A percentile compares a stretch with the other conserved stretches of the same genome.
phyloP scores from a whole-genome alignment of 2,113 vertebrate genomes.

The Mustela nigripes region DNA sequence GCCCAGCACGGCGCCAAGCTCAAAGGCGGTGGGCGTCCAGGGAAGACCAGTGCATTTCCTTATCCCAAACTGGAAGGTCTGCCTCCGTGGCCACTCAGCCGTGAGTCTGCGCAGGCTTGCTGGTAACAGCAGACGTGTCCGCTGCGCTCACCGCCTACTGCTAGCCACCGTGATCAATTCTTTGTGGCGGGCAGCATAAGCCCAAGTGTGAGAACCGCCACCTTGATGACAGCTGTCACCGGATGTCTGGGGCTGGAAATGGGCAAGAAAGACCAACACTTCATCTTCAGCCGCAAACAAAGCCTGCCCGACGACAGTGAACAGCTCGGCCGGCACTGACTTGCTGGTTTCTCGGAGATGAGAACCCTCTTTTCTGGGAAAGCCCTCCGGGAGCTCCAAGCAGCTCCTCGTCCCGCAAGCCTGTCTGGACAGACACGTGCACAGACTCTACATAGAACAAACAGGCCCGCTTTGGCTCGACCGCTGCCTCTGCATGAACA shows the following conservation, averaged over 20 bases:
- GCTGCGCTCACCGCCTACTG: rapidly evolving
- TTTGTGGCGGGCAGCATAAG: background rate
- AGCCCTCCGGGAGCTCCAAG: background rate
- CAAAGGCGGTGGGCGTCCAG: background rate
- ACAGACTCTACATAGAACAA: background rate
- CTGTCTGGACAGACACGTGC: background rate
- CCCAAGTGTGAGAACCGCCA: background rate
- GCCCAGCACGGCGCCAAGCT: background rate
- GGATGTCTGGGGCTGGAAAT: background rate
- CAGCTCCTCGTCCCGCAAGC: background rate
- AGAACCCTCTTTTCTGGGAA: too few species aligned
- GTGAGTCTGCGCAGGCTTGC: background rate
- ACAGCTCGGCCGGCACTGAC: background rate
- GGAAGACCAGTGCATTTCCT: background rate
- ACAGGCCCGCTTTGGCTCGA: background rate
- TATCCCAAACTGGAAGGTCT: rapidly evolving
- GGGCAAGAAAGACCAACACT: background rate
- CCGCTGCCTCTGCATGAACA: rapidly evolving
- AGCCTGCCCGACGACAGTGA: background rate
- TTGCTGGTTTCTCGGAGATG: background rate
- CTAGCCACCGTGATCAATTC: rapidly evolving
- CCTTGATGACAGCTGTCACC: background rate
- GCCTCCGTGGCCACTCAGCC: rapidly evolving
- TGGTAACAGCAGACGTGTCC: rapidly evolving
- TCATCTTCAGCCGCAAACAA: background rate